These are phyloP conservation scores for Daboia siamensis DNA, from an alignment of 2,113 vertebrate genomes.

Conservation along the genomic window DNA sequence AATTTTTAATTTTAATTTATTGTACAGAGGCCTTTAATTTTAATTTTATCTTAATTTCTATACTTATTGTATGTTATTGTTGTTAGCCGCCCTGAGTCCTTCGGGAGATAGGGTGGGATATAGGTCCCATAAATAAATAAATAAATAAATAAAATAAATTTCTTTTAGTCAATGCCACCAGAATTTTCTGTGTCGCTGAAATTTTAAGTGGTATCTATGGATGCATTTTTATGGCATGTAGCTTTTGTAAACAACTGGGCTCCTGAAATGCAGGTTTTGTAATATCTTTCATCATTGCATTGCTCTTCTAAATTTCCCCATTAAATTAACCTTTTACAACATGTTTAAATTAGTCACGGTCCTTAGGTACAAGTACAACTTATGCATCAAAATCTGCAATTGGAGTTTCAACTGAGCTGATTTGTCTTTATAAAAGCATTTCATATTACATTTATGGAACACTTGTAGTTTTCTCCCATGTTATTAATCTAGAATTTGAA, in stretches of 20 bases:
- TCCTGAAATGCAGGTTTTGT: neutral
- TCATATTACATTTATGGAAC: neutral
- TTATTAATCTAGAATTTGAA: neutral
- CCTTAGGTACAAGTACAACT: neutral
- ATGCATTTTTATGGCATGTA: neutral
- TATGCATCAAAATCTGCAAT: neutral
- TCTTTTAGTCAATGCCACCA: neutral
- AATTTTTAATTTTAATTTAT: no score
- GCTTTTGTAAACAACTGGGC: neutral
- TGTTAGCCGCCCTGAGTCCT: no score
- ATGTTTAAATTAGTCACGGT: conserved; percentile 2
- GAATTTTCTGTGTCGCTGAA: neutral
- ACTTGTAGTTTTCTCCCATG: neutral
- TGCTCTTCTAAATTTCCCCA: neutral
- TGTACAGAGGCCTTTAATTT: no score
- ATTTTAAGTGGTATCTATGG: neutral
- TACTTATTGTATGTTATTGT: no score
- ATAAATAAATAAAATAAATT: no score
- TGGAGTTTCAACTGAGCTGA: neutral
- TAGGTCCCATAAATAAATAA: no score
- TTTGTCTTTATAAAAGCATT: neutral
- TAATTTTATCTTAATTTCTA: no score
- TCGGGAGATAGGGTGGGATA: no score
- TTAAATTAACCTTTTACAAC: neutral
- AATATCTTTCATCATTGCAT: neutral